These are phyloP conservation scores for Copsychus sechellarum DNA, from an alignment of 2,113 vertebrate genomes.

Conservation along the genomic window DNA sequence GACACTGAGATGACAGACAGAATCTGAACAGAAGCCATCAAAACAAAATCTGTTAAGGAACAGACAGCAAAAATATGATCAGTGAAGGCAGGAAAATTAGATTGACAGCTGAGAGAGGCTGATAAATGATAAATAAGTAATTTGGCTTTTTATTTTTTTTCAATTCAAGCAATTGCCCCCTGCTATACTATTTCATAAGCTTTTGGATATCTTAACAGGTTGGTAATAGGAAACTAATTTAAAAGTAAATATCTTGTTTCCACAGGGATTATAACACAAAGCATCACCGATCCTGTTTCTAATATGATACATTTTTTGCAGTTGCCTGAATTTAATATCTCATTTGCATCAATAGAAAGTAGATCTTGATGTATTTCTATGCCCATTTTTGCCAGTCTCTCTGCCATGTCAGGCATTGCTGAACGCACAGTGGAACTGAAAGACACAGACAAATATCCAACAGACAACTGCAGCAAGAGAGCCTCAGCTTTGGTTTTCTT, in stretches of 20 bases:
- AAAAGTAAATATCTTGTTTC: not conserved
- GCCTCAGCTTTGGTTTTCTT: not conserved
- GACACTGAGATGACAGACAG: slow-evolving; percentile 51
- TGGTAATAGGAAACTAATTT: not conserved
- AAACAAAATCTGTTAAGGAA: slow-evolving; percentile 68
- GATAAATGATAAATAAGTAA: slow-evolving; percentile 25
- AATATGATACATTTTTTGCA: not conserved
- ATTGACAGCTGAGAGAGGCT: slow-evolving; percentile 22
- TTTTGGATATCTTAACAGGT: not conserved
- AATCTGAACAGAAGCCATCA: slow-evolving; percentile 59
- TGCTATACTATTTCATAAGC: not conserved
- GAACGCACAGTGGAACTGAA: not conserved
- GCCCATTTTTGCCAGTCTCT: not conserved
- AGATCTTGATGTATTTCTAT: not conserved
- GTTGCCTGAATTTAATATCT: not conserved
- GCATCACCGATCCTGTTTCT: not conserved
- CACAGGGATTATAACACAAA: not conserved
- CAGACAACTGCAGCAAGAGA: not conserved
- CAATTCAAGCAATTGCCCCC: not conserved
- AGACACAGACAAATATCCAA: not conserved
- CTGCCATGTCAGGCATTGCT: not conserved
- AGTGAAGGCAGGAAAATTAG: slow-evolving; percentile 44
- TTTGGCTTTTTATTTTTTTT: not conserved
- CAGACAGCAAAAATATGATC: slow-evolving; percentile 59
- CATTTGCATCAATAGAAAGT: not conserved